Base-by-base conservation (phyloP, 2,888 invertebrate species). In the Pimpla rufipes region DNA sequence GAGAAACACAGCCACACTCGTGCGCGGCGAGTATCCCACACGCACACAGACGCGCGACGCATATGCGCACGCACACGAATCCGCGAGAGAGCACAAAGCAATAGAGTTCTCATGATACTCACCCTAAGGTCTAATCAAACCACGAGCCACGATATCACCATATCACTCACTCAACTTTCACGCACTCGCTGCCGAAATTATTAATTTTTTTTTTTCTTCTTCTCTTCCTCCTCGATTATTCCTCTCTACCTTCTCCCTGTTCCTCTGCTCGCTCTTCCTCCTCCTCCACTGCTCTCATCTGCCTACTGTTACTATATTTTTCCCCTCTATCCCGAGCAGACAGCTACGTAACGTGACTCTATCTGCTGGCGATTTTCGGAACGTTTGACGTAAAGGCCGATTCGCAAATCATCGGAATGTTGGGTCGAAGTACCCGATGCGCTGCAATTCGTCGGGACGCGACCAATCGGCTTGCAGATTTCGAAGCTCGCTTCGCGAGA, bases 71-170 rank as follows among this genome's bases (percentile, higher is more conserved):
- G 52, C 11, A 64, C 79, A 62, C 52, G 40, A 16, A 50, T 57
- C n/a, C 66, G 45, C 37, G 66, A 62, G 21, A 23, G 55, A 45
- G 42, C 23, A 42, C 55, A 71, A 71, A 71, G 71, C 71, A 71
- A 57, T 57, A 59, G 16, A 21, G 23, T 83, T 74, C 66, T 40
- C 18, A 23, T 21, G 50, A 50, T 85, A 89, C 91, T 91, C 88
- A 91, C 91, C 82, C 67, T 89, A 84, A 85, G 85, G 85, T 88
- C 88, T 89, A 89, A 89, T 88, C 87, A 87, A 88, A 89, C 84
- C 84, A 87, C 88, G 74, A 87, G 83, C 88, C 87, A 89, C 88
- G 86, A 87, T 85, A 88, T 87, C 88, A 90, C 89, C 91, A 91
- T 89, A 87, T 89, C 90, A 88, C 90, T 87, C 86, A 76, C 79